Base-by-base conservation (phyloP, 2,797 vertebrate genomes). In the Liparis tanakae region DNA sequence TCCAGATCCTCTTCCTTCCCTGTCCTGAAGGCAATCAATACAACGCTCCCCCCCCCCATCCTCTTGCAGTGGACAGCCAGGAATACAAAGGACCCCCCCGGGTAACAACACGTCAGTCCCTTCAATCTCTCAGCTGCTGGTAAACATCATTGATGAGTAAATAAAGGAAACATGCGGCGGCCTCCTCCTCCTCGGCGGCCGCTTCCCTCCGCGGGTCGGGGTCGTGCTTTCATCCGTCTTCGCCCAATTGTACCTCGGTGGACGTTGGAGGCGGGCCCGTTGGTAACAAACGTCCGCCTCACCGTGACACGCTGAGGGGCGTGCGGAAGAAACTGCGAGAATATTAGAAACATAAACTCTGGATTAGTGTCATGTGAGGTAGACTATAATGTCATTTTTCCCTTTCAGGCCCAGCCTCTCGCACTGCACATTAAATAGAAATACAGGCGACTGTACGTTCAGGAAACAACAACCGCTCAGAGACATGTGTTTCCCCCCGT, bases 131-230 rank as follows among this genome's bases (percentile, higher is more conserved):
- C 63, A 71, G 78, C 76, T 2, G 25, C 87, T 82, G 76, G 82
- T 85, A 88, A 89, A 91, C 79, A 72, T 84, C 87, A 83, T 72
- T 85, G 83, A 86, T 74, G 79, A 88, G 87, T 91, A 87, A 90
- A 91, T 88, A 85, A 92, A 91, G 82, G 70, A 85, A 91, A 81
- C 74, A 77, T 65, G 76, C 56, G 36, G 54, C 20, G 10, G n/a
- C n/a, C n/a, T n/a, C n/a, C n/a, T n/a, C n/a, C n/a, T n/a, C n/a
- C n/a, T n/a, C n/a, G n/a, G n/a, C n/a, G n/a, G 55, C 43, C 33
- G 10, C 57, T 76, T 74, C 74, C 70, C 53, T 61, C 37, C 44
- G 25, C 68, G 37, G 80, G 83, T 80, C 76, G 46, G 53, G 57
- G 43, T 66, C 59, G 2, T n/a, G 63, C 61, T 78, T 76, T 48